Evolutionary conservation across 2,888 invertebrate species (phyloP), one percentile per base, ranked within the genome.

Genomic region (Didymodactylos carnosus): DNA sequence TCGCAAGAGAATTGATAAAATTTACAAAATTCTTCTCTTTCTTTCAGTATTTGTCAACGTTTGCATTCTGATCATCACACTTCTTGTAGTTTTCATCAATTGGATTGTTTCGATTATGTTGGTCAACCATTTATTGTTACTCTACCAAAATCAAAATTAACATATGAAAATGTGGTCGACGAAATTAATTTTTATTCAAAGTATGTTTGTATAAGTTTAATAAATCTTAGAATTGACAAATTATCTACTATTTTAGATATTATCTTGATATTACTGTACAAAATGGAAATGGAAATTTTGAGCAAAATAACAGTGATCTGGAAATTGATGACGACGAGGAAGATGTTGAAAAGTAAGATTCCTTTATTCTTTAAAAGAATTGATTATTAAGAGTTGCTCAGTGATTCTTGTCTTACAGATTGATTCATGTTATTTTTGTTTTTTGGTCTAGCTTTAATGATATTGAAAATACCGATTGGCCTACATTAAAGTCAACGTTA

Each of bases 51-150:
- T 2, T 85, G 85, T 79, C 84, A 85, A 78, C 79, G 79, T 74
- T 78, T 78, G n/a, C 82, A 85, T 78, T 84, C 84, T 84, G 72
- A 76, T 4, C 80, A 81, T 71, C 29, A 62, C 19, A 62, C 16
- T 35, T 62, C 29, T 62, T 62, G 62, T 35, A 35, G 62, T 16
- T 62, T 62, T 62, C 62, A 35, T 10, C 35, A 7, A 62, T 35
- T 35, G 2, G 62, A 62, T 13, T 35, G 35, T 35, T 62, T 35
- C 35, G 62, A 62, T 35, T 4, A 35, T 0, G 35, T 51, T n/a
- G 85, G 85, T 6, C 79, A 80, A 53, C 86, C 86, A 10, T 84
- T 86, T 78, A 79, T 85, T 71, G 78, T 86, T 77, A 83, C 84
- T 75, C 77, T 86, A 62, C 84, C 84, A 19, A 77, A 81, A 70